These are phyloP conservation scores for Rhabdophis nuchalis DNA, from an alignment of 2,797 vertebrate species.

Conservation along the genomic window DNA sequence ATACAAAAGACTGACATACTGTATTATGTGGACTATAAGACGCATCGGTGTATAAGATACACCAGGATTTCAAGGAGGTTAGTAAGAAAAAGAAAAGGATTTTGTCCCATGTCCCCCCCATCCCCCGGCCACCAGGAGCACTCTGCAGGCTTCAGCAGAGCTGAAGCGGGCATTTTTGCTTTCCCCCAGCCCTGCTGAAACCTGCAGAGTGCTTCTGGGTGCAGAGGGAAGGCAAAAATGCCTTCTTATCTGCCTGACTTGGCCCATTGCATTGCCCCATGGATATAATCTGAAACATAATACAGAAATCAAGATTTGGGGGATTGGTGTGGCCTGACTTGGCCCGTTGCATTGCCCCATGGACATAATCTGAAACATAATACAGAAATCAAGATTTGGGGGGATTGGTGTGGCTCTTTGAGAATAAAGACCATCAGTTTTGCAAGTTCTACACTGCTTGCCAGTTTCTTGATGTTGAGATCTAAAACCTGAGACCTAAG, in stretches of 20 bases:
- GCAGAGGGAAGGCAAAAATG: no score
- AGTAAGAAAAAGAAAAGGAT: no score
- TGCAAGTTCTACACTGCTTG: neutral
- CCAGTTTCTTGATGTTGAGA: neutral
- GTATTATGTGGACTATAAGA: no score
- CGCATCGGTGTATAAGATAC: no score
- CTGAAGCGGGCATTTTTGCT: no score
- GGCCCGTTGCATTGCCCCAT: neutral
- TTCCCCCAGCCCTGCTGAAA: no score
- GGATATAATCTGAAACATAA: neutral
- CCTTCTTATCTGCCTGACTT: no score
- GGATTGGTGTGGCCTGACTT: neutral
- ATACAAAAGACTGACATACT: neutral
- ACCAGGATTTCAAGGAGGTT: no score
- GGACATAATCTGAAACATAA: neutral
- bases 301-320: neutral
- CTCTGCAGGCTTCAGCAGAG: no score
- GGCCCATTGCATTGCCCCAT: neutral
- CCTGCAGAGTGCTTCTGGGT: no score
- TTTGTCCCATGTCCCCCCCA: no score
- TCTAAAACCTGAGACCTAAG: neutral
- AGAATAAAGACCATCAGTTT: neutral
- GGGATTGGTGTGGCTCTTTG: neutral
- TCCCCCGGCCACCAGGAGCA: no score
- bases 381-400: neutral